Evolutionary conservation across 2,888 invertebrate species (phyloP).

Genomic region (Bembecia ichneumoniformis): DNA sequence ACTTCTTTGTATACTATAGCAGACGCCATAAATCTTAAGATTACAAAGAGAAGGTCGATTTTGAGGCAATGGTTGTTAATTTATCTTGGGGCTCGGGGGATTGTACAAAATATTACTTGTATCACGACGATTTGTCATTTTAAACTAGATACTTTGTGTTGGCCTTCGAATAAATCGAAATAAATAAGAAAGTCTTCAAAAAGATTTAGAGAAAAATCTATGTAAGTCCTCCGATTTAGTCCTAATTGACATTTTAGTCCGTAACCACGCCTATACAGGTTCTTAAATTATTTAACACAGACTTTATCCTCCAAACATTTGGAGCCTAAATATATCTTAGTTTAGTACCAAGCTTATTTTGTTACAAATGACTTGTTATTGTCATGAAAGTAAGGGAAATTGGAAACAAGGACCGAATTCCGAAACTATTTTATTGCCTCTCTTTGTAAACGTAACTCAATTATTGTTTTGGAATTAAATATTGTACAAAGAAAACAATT

Average conservation of each 20-base stretch:
- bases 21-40: constrained; percentile 23
- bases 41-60: constrained; percentile 12
- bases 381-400: neutral
- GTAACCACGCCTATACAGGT: too few relatives aligned
- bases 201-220: too few relatives aligned
- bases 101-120: constrained; percentile 9
- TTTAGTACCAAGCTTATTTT: neutral
- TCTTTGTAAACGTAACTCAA: neutral
- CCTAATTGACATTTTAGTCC: too few relatives aligned
- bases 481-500: neutral
- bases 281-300: neutral
- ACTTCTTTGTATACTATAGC: constrained; percentile 28
- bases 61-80: constrained; percentile 8
- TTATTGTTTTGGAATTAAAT: neutral
- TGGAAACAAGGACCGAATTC: neutral
- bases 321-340: neutral
- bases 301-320: neutral
- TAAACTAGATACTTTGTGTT: neutral
- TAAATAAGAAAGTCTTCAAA: too few relatives aligned
- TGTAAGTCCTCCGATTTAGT: too few relatives aligned
- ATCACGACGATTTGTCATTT: neutral
- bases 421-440: neutral
- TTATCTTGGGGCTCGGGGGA: constrained; percentile 9
- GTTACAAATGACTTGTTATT: neutral
- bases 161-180: neutral